Evolutionary conservation across 2,888 invertebrate genomes (phyloP).

Genomic region (Meiosimyza platycephala): DNA sequence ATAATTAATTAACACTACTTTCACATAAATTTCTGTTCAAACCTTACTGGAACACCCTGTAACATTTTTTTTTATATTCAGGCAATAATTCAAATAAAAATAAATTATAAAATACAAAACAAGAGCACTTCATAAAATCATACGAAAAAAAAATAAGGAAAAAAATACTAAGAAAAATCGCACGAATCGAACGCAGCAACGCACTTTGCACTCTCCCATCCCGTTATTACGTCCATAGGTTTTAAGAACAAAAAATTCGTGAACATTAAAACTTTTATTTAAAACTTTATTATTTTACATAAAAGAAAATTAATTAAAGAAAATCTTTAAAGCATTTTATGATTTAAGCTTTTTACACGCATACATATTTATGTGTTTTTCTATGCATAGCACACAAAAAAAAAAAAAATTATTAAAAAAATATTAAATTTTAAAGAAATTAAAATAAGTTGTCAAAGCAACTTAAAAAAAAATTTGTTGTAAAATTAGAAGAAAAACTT

Average conservation of each 20-base stretch:
- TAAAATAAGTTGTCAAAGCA: conserved; percentile 29
- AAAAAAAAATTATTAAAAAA: not conserved
- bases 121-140: conserved; percentile 14
- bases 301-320: conserved; percentile 28
- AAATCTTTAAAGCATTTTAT: not conserved
- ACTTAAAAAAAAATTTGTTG: conserved; percentile 29
- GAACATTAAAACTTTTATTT: conserved; percentile 11
- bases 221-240: conserved; percentile 68
- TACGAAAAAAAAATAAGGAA: conserved; percentile 16
- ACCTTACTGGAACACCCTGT: not conserved
- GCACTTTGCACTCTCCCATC: conserved; percentile 68
- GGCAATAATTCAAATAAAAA: conserved; percentile 33
- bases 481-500: not conserved
- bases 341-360: conserved; percentile 13
- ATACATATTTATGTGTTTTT: conserved; percentile 29
- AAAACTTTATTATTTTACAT: conserved; percentile 42
- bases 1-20: no score
- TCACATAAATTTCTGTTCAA: no score
- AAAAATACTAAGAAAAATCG: conserved; percentile 30
- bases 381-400: conserved; percentile 29
- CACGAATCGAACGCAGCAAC: conserved; percentile 53
- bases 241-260: conserved; percentile 55
- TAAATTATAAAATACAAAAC: conserved; percentile 19
- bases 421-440: conserved; percentile 28
- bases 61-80: conserved; percentile 4